These are phyloP conservation scores for Laspeyria flexula DNA, from an alignment of 2,888 invertebrate species.

Conservation along the genomic window DNA sequence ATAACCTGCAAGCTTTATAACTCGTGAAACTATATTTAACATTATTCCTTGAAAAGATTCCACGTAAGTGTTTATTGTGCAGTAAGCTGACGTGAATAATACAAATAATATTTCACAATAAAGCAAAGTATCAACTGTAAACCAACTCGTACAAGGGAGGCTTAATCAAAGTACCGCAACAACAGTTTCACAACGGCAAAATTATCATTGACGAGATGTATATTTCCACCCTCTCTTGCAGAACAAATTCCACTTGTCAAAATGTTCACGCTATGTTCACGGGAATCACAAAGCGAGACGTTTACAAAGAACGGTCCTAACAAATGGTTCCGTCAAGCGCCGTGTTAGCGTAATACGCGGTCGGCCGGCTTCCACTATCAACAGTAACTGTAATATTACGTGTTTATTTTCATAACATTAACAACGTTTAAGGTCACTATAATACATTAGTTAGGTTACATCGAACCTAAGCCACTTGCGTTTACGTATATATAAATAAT, in stretches of 20 bases:
- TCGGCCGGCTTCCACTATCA: conserved; percentile 62
- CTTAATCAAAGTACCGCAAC: conserved; percentile 46
- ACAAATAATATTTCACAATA: conserved; percentile 17
- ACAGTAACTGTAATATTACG: conserved; percentile 58
- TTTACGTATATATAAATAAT: too few relatives aligned
- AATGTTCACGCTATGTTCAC: conserved; percentile 78
- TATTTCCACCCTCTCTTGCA: conserved; percentile 63
- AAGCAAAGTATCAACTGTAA: conserved; percentile 18
- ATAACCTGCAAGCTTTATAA: too few relatives aligned
- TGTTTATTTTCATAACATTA: conserved; percentile 53
- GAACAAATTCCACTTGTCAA: conserved; percentile 82
- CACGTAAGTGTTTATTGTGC: background rate
- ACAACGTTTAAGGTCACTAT: conserved; percentile 29
- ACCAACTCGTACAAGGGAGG: conserved; percentile 13
- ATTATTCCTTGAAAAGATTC: background rate
- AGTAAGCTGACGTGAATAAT: conserved; percentile 2
- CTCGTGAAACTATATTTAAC: background rate
- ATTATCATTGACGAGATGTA: conserved; percentile 60
- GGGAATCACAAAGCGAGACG: conserved; percentile 79
- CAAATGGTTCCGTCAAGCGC: conserved; percentile 78
- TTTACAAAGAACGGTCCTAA: conserved; percentile 79
- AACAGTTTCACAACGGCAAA: conserved; percentile 49
- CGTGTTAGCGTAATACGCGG: conserved; percentile 70
- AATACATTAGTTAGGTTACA: conserved; percentile 20
- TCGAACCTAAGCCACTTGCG: conserved; percentile 11